phyloP scores from a whole-genome alignment of 2,888 invertebrate genomes.

The Protophormia terraenovae region DNA sequence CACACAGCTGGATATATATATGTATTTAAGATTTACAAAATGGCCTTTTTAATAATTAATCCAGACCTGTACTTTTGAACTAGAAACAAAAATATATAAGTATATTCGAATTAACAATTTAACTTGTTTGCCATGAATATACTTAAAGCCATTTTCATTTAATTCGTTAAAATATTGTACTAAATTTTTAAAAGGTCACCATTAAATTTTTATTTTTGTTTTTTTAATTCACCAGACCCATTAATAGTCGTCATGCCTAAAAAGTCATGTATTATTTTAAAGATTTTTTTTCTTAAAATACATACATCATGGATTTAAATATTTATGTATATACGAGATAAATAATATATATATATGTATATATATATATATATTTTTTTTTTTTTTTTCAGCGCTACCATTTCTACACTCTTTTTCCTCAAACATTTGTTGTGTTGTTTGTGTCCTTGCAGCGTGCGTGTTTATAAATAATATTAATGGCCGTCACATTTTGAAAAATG shows the following conservation, averaged over 20 bases:
- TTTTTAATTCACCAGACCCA: neutral
- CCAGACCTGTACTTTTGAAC: too few species aligned
- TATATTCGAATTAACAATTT: too few species aligned
- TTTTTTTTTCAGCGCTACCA: neutral
- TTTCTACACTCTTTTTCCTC: neutral
- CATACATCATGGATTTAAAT: neutral
- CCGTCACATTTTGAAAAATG: constrained; percentile 46
- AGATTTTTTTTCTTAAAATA: neutral
- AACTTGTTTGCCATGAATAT: neutral
- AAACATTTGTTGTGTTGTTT: neutral
- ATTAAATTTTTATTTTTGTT: neutral
- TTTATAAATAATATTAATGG: constrained; percentile 60
- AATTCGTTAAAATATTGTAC: neutral
- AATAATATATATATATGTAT: neutral
- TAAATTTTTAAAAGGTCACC: neutral
- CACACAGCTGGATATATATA: too few species aligned
- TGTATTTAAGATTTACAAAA: too few species aligned
- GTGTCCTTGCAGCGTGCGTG: constrained; percentile 52
- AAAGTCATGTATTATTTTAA: neutral
- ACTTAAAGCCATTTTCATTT: neutral
- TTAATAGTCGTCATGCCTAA: neutral
- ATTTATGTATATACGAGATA: neutral
- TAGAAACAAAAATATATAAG: too few species aligned
- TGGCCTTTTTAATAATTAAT: too few species aligned
- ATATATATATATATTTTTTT: neutral